Evolutionary conservation across 1,140 invertebrate species (phyloP), one percentile per base, ranked within the genome.

Genomic region (Drosophila arawakana): DNA sequence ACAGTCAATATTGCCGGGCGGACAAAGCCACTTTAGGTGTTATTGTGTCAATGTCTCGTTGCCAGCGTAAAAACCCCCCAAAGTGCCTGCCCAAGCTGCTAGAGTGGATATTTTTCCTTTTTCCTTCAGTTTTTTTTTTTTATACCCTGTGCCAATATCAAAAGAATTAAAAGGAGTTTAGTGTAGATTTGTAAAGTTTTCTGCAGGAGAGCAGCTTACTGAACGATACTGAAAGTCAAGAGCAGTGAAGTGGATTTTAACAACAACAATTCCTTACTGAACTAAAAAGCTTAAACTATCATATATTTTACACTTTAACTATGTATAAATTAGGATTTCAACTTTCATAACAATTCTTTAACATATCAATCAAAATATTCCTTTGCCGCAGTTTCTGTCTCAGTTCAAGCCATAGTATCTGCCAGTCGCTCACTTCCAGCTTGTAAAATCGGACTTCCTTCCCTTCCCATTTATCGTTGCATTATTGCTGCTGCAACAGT

Each of bases 1-100:
- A 78, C 84, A 88, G 83, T 88, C 84, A 89, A 88, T 88, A 88
- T 88, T 88, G 83, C 84, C 55, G 84, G 73, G 73, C 74, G 73
- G 83, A 88, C 83, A 88, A 88, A 89, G 83, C 84, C 84, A 89
- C 78, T 88, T 88, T 88, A 89, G 83, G 83, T 88, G 83, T 88
- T 88, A 88, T 88, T 88, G 83, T 88, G 83, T 89, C 83, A 88
- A 89, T 83, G 80, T 88, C 80, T 82, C 76, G 62, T 74, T 47
- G 35, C 71, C 43, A 47, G 49, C 47, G 8, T 37, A 73, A 73
- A 73, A 73, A 73, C 65, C 49, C 54, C 52, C 70, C 35, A 41
- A 75, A 70, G 72, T 70, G 54, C 39, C 47, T 50, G 54, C 41
- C 66, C 66, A 37, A 50, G 52, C 60, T 76, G 34, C 43, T 41